Conservation (phyloP, 2,797 vertebrate genomes). For the Spinus pinus region DNA sequence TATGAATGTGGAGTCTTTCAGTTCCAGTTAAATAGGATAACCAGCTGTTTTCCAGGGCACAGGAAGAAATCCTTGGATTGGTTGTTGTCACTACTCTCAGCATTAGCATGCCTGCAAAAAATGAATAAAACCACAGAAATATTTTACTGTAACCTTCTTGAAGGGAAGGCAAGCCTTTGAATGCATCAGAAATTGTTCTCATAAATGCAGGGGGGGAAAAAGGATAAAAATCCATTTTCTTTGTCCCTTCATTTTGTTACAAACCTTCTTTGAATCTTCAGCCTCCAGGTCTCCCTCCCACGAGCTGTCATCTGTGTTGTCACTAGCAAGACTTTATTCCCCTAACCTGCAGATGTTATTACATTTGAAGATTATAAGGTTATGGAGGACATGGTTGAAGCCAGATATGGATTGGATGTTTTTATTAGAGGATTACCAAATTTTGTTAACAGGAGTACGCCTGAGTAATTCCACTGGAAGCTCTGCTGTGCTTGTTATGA, state of each 20-base stretch:
- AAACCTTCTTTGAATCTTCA: conserved; percentile 10
- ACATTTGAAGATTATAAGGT: conserved; percentile 69
- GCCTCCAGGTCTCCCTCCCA: neutral
- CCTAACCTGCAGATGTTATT: conserved; percentile 58
- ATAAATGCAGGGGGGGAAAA: neutral
- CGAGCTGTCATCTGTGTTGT: conserved; percentile 29
- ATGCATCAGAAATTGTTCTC: neutral
- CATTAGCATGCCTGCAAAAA: neutral
- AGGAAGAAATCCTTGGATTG: neutral
- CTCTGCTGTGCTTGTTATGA: conserved; percentile 33
- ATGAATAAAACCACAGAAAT: neutral
- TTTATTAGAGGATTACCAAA: conserved; percentile 69
- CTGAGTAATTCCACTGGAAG: conserved; percentile 32
- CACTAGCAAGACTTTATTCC: conserved; percentile 32
- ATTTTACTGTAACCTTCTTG: neutral
- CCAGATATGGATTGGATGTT: conserved; percentile 43
- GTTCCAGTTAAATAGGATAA: conserved; percentile 44
- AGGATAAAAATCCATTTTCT: neutral
- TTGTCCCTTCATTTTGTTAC: conserved; percentile 14
- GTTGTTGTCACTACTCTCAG: neutral
- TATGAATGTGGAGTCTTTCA: conserved; percentile 27
- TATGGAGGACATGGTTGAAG: conserved; percentile 25
- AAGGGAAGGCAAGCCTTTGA: neutral
- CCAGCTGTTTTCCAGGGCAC: conserved; percentile 15
- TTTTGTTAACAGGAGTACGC: conserved; percentile 31